These are phyloP conservation scores for Streptopelia turtur DNA, from an alignment of 2,797 vertebrate genomes.

Conservation along the genomic window DNA sequence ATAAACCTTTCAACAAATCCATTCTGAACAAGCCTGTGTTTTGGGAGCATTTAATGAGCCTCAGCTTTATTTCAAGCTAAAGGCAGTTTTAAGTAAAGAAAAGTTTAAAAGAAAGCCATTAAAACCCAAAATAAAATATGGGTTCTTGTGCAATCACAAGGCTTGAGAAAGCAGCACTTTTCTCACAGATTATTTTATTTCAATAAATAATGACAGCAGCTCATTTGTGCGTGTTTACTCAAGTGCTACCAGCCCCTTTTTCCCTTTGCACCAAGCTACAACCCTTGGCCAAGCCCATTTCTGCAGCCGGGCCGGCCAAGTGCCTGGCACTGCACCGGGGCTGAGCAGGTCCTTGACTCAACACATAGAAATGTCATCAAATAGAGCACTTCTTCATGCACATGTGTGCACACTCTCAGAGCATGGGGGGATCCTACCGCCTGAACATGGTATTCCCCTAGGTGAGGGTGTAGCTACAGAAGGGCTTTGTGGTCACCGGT, in stretches of 20 bases:
- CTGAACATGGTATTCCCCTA: accelerated
- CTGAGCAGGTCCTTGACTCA: neutral
- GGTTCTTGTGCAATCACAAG: slow-evolving; percentile 23
- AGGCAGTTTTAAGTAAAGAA: slow-evolving; percentile 41
- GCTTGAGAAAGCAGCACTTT: slow-evolving; percentile 34
- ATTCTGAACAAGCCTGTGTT: slow-evolving; percentile 54
- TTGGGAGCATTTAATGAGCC: slow-evolving; percentile 63
- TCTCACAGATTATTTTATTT: slow-evolving; percentile 47
- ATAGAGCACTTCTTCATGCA: accelerated
- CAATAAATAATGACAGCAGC: slow-evolving; percentile 35
- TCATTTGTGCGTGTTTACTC: neutral
- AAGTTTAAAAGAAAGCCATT: slow-evolving; percentile 45
- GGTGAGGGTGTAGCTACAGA: neutral
- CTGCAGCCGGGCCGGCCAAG: neutral
- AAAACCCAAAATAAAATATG: slow-evolving; percentile 46
- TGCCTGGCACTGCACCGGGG: neutral
- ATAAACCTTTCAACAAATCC: slow-evolving; percentile 71
- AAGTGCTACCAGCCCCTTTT: neutral
- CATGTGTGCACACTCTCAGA: accelerated
- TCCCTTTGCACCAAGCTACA: neutral
- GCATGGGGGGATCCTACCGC: neutral
- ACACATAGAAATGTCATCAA: accelerated
- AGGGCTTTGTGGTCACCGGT: neutral
- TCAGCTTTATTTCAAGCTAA: slow-evolving; percentile 60
- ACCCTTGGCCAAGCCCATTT: neutral